Evolutionary conservation across 2,113 vertebrate genomes (phyloP).

Genomic region (Platycercus adscitus): DNA sequence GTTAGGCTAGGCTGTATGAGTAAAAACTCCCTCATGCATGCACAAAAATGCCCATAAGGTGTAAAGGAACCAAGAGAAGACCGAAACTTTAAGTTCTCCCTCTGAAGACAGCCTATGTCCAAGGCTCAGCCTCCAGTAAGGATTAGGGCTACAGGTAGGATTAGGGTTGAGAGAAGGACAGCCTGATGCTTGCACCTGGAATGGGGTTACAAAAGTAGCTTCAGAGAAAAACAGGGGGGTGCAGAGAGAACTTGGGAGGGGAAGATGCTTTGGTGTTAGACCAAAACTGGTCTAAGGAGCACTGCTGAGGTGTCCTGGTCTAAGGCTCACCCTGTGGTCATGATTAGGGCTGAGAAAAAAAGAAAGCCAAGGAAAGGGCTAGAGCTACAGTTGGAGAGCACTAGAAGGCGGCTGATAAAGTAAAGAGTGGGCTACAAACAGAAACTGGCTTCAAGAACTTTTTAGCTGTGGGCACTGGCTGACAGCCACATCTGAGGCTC

Average conservation of each 20-base stretch:
- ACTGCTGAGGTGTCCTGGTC: background rate
- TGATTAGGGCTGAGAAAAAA: background rate
- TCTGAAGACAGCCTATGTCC: background rate
- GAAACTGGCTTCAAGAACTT: background rate
- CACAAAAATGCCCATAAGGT: background rate
- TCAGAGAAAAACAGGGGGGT: background rate
- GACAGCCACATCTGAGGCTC: background rate
- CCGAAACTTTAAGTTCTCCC: background rate
- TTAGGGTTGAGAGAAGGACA: background rate
- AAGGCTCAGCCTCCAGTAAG: background rate
- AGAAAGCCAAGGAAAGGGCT: background rate
- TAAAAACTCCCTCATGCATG: background rate
- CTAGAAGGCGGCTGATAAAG: background rate
- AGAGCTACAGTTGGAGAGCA: background rate
- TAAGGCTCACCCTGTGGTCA: background rate
- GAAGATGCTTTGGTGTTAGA: background rate
- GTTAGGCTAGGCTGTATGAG: background rate
- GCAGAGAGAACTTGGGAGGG: background rate
- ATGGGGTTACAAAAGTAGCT: background rate
- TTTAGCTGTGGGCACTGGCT: background rate
- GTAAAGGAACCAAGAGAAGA: background rate
- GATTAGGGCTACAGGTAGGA: background rate
- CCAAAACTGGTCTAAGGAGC: background rate
- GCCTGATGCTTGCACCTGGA: background rate
- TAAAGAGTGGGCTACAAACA: background rate